A percentile compares a stretch with the other conserved stretches of the same genome.
Evolutionary conservation across 2,797 vertebrate genomes (phyloP).

Genomic region (Lutjanus campechanus): DNA sequence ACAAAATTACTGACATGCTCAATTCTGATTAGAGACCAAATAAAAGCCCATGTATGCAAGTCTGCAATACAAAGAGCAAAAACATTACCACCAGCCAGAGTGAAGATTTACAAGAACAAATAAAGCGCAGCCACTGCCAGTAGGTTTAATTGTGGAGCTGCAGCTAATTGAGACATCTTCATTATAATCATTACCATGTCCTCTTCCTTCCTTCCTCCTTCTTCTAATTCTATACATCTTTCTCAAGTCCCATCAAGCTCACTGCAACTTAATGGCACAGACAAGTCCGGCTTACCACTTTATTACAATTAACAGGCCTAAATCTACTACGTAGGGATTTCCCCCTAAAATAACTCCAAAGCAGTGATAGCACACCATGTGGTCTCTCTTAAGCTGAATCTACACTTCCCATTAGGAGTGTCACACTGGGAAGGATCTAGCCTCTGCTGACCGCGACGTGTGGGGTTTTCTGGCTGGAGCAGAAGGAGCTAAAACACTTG

Average conservation of each 20-base stretch:
- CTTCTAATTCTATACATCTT: slow-evolving; percentile 36
- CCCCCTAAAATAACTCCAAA: slow-evolving; percentile 57
- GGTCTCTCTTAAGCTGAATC: slow-evolving; percentile 66
- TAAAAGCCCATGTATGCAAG: not conserved
- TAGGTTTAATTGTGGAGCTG: slow-evolving; percentile 14
- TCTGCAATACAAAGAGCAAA: not conserved
- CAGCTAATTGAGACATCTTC: slow-evolving; percentile 33
- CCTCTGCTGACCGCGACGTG: slow-evolving; percentile 49
- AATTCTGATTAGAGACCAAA: not conserved
- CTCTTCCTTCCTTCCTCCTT: not conserved
- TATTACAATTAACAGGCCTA: slow-evolving; percentile 53
- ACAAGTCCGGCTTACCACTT: slow-evolving; percentile 55
- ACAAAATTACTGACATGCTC: not conserved
- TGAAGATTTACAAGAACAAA: slow-evolving; percentile 13
- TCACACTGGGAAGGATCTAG: slow-evolving; percentile 51
- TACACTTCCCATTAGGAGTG: slow-evolving; percentile 57
- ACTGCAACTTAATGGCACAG: slow-evolving; percentile 43
- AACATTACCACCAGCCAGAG: slow-evolving; percentile 9
- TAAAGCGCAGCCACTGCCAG: slow-evolving; percentile 3
- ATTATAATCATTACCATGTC: slow-evolving; percentile 25
- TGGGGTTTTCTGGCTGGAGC: slow-evolving; percentile 50
- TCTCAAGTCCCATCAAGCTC: slow-evolving; percentile 21
- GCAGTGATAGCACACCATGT: slow-evolving; percentile 62
- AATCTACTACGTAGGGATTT: slow-evolving; percentile 57
- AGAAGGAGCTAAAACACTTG: slow-evolving; percentile 66